Evolutionary conservation across 1,140 invertebrate species (phyloP), one percentile per base, ranked within the genome.

Genomic region (Asbolus verrucosus): DNA sequence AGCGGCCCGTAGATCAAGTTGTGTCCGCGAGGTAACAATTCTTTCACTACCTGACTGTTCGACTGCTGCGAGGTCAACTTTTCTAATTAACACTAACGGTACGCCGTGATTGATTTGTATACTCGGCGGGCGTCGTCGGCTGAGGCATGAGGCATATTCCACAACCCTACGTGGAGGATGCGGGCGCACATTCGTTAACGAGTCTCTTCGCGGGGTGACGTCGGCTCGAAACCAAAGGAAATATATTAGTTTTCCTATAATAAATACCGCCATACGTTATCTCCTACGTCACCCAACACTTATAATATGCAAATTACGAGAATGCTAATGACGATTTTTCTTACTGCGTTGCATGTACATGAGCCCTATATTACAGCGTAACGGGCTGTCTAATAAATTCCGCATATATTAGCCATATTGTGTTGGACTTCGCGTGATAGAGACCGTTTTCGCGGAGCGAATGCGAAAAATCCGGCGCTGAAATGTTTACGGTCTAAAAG

Each of bases 21-120:
- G 46, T 54, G 46, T 54, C 46, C 46, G 46, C 46, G 27, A 54
- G 46, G 46, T 54, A 54, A 54, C 46, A 54, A 54, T 54, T 54
- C 46, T 54, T 54, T 54, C 46, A 54, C 46, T 70, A 73, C 71
- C 71, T 50, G 71, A 65, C 65, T 70, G 72, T 70, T 69, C 70
- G 67, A 65, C 69, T 74, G 69, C 69, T 65, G 61, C 66, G 70
- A 69, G 75, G 75, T 76, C 75, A 76, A 76, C 69, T 73, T 75
- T 76, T 76, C 75, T 76, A 76, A 76, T 76, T 76, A 76, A 76
- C 75, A 72, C 75, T 76, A 76, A 76, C 75, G 75, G 73, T 70
- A 71, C 36, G 67, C 39, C 66, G 66, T 76, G 75, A 76, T 76
- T 76, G 75, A 76, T 76, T 76, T 67, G 75, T 54, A 71, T 73